Base-by-base conservation (phyloP, 30 jellyfish, hydroid and myxozoan genomes). In the Haliclystus octoradiatus region DNA sequence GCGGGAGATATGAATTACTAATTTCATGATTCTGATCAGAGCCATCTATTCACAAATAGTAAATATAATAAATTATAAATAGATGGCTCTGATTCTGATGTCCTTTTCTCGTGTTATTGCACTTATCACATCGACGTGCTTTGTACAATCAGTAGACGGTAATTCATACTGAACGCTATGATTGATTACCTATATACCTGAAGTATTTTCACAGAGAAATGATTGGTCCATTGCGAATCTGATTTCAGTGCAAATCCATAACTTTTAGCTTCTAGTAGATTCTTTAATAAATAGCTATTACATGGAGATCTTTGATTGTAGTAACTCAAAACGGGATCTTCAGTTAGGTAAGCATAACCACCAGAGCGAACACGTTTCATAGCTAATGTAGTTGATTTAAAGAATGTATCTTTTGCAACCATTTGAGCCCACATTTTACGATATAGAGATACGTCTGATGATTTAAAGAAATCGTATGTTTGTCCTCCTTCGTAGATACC, bases 311-410 rank as follows among this genome's bases (percentile, higher is more conserved):
- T 66, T 57, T 75, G 92, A 46, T 84, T 81, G 22, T 66, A 60
- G 74, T 84, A 84, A n/a, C 70, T 62, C 79, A 84, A 33, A 1
- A 84, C 79, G 24, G 95, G 95, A 22, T 66, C 92, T 26, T 84
- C 95, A 15, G 95, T 75, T 34, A 84, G 78, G 40, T 84, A 84
- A 2, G 95, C 95, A 71, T 84, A 84, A 26, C 95, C 95, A 9
- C 95, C 95, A 46, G 73, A 3, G 34, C 95, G 49, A 13, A 76
- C 95, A 19, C 92, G 78, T 26, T 64, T 75, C 31, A 84, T 78
- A n/a, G 83, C 95, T 7, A 68, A 28, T n/a, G 76, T 69, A 12
- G 85, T 69, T 15, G 86, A 62, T 50, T 65, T 72, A 2, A 79
- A 84, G 46, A 34, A 84, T 2, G 95, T 72, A 50, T 61, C 51